These are phyloP conservation scores for Chlamydotis undulata DNA, from an alignment of 2,113 vertebrate species.

Conservation along the genomic window DNA sequence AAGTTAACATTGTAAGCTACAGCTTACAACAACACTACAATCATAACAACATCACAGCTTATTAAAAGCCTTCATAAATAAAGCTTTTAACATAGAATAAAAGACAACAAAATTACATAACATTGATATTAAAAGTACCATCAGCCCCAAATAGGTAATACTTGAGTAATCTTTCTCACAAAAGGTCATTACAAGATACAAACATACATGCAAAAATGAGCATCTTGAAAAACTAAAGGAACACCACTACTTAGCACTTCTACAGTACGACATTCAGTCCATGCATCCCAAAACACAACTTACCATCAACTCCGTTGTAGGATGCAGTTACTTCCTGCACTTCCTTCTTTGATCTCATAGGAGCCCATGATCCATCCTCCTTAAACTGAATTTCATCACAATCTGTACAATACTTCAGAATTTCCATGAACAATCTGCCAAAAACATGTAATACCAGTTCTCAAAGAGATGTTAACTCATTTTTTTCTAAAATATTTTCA, in stretches of 20 bases:
- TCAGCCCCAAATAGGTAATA: not conserved
- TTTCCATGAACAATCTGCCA: slow-evolving; percentile 95
- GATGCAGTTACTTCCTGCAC: slow-evolving; percentile 92
- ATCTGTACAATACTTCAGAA: slow-evolving; percentile 94
- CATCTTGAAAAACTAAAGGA: not conserved
- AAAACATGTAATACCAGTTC: not conserved
- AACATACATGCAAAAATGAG: rapidly evolving
- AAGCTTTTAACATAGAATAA: not conserved
- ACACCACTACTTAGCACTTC: not conserved
- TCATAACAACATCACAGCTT: not conserved
- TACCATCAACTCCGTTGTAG: slow-evolving; percentile 92
- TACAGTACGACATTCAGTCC: not conserved
- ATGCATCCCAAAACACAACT: not conserved
- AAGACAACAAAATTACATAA: not conserved
- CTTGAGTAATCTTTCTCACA: not conserved
- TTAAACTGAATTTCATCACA: slow-evolving; percentile 99
- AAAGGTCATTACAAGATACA: not conserved
- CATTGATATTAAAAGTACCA: not conserved
- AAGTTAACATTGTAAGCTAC: not conserved
- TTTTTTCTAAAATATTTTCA: not conserved
- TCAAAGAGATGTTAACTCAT: not conserved
- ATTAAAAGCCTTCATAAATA: not conserved
- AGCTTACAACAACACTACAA: not conserved
- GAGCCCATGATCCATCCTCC: slow-evolving; percentile 96
- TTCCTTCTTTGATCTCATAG: slow-evolving; percentile 96